These are phyloP conservation scores for Pachypanchax playfairii DNA, from an alignment of 2,113 vertebrate species.

Conservation along the genomic window DNA sequence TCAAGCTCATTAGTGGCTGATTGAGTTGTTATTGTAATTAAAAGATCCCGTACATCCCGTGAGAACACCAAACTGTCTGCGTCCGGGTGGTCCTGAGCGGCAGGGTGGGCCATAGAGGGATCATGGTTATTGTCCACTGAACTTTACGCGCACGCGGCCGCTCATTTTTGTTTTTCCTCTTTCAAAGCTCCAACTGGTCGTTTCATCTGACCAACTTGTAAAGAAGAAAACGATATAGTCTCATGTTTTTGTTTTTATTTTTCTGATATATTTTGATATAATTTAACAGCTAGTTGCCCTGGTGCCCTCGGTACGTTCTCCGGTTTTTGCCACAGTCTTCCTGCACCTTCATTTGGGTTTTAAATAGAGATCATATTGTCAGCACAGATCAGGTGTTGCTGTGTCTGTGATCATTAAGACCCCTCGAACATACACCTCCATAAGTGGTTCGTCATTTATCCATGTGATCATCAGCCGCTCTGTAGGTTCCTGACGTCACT, in stretches of 20 bases:
- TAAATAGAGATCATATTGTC: neutral
- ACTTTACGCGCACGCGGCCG: neutral
- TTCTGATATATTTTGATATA: too few relatives aligned
- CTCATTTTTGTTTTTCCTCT: neutral
- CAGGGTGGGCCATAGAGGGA: slow-evolving; percentile 35
- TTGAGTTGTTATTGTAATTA: slow-evolving; percentile 75
- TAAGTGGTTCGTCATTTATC: slow-evolving; percentile 71
- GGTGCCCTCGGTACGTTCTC: neutral
- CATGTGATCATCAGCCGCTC: slow-evolving; percentile 76
- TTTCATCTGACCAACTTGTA: neutral
- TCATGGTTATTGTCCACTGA: slow-evolving; percentile 56
- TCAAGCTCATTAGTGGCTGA: slow-evolving; percentile 61
- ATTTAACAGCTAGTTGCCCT: too few relatives aligned
- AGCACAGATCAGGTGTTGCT: slow-evolving; percentile 6
- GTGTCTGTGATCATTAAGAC: slow-evolving; percentile 1
- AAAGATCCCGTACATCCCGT: slow-evolving; percentile 53
- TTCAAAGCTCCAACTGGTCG: neutral
- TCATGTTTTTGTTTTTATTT: too few relatives aligned
- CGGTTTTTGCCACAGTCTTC: neutral
- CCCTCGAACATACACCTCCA: too few relatives aligned
- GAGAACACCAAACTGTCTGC: slow-evolving; percentile 55
- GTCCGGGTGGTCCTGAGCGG: slow-evolving; percentile 63
- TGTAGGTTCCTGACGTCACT: slow-evolving; percentile 73
- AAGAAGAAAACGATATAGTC: too few relatives aligned
- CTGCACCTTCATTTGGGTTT: neutral